Evolutionary conservation across 2,113 vertebrate species (phyloP).

Genomic region (Himantopus leucocephalus): DNA sequence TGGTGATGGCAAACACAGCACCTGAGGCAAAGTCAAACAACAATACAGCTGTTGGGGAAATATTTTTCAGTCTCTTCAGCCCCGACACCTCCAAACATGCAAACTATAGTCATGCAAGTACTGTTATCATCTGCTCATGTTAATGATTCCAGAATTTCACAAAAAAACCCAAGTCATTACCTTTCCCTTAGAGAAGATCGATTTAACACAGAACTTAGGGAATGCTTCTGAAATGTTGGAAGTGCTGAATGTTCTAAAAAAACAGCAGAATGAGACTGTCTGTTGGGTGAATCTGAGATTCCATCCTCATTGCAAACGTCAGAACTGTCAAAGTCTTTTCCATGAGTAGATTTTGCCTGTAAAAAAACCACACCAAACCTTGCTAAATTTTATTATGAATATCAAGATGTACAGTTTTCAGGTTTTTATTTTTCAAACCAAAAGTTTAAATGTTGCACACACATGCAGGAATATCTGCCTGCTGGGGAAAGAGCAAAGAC

Average conservation of each 20-base stretch:
- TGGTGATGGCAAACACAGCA: neutral
- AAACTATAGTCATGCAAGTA: neutral
- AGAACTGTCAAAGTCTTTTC: neutral
- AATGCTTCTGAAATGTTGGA: constrained; percentile 59
- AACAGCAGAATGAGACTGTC: constrained; percentile 33
- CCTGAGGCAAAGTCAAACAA: neutral
- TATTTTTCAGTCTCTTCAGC: neutral
- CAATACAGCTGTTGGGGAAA: neutral
- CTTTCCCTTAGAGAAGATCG: constrained; percentile 86
- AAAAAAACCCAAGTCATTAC: constrained; percentile 65
- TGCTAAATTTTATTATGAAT: neutral
- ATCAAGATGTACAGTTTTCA: neutral
- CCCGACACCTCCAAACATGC: neutral
- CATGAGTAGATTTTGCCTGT: constrained; percentile 68
- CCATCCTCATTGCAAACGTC: constrained; percentile 36
- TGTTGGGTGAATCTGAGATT: constrained; percentile 19
- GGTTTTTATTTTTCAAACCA: neutral
- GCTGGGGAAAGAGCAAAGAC: neutral
- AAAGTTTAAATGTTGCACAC: neutral
- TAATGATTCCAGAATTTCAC: neutral
- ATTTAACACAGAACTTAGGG: constrained; percentile 74
- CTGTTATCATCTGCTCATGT: neutral
- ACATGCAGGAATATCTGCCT: neutral
- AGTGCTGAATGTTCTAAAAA: constrained; percentile 54
- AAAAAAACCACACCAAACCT: neutral